Percentiles rank a stretch among this genome's conserved stretches.
These are phyloP conservation scores for Taenaris catops DNA, from an alignment of 2,888 invertebrate species.

Conservation along the genomic window DNA sequence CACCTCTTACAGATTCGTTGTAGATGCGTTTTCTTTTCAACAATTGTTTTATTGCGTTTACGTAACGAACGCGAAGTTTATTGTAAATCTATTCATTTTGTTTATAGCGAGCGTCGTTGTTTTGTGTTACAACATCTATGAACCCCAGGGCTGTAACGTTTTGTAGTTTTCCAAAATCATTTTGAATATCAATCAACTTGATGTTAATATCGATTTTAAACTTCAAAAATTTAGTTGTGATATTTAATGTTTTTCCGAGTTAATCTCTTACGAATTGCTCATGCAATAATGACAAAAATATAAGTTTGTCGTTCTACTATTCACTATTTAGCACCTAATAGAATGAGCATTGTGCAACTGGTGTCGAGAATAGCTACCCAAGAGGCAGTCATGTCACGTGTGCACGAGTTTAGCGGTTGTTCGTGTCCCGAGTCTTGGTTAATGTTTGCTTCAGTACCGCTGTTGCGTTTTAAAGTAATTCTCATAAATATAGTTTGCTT, in stretches of 20 bases:
- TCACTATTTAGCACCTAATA: not conserved
- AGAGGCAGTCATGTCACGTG: slow-evolving; percentile 29
- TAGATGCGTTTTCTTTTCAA: slow-evolving; percentile 22
- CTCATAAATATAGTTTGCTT: no score
- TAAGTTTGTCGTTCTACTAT: no score
- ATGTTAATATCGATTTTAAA: no score
- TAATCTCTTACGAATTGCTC: no score
- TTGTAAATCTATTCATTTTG: slow-evolving; percentile 14
- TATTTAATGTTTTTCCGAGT: no score
- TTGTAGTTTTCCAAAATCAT: no score
- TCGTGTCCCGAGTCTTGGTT: not conserved
- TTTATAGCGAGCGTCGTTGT: slow-evolving; percentile 6
- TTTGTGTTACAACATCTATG: slow-evolving; percentile 12
- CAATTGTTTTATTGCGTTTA: slow-evolving; percentile 21
- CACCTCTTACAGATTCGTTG: slow-evolving; percentile 24
- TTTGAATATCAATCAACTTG: no score
- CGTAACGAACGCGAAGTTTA: slow-evolving; percentile 18
- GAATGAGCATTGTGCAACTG: not conserved
- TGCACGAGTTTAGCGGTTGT: slow-evolving; percentile 28
- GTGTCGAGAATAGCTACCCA: slow-evolving; percentile 17
- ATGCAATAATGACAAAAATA: no score
- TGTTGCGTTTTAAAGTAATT: no score
- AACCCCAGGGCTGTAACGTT: no score
- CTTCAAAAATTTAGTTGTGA: no score
- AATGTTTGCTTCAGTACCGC: not conserved